Conservation (phyloP, 2,113 vertebrate species). For the Syngnathus floridae region DNA sequence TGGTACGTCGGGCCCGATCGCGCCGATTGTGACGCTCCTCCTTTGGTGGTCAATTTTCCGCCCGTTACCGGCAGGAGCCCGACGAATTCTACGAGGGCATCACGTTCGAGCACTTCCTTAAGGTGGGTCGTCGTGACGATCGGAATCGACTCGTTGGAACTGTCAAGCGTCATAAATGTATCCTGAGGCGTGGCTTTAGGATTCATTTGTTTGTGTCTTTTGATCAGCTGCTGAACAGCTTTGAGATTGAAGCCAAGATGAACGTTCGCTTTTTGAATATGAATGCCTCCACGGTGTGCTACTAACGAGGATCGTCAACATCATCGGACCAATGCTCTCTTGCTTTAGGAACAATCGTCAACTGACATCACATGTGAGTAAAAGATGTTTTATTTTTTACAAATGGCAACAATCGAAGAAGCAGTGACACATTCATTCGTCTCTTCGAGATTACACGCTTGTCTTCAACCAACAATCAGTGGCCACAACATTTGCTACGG, state of each 20-base stretch:
- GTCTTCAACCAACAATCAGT: background rate
- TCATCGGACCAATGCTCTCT: background rate
- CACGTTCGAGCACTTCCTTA: conserved; percentile 92
- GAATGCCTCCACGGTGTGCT: conserved; percentile 81
- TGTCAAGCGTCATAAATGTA: too few relatives aligned
- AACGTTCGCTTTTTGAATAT: conserved; percentile 85
- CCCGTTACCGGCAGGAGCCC: conserved; percentile 70
- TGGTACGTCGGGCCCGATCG: conserved; percentile 67
- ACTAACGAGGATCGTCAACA: conserved; percentile 58
- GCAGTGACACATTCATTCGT: background rate
- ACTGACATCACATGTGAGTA: too few relatives aligned
- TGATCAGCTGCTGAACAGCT: conserved; percentile 83
- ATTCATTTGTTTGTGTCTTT: conserved; percentile 17
- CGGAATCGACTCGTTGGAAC: background rate
- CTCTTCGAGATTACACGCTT: conserved; percentile 27
- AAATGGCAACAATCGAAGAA: too few relatives aligned
- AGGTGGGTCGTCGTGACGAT: conserved; percentile 67
- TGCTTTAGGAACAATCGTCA: background rate
- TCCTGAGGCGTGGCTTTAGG: background rate
- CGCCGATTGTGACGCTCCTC: background rate
- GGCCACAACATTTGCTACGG: background rate
- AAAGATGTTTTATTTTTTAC: too few relatives aligned
- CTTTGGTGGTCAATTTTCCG: background rate
- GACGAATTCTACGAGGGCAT: conserved; percentile 93
- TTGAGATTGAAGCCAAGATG: conserved; percentile 94